Evolutionary conservation across 1,140 invertebrate species (phyloP).

Genomic region (Zaprionus inermis): DNA sequence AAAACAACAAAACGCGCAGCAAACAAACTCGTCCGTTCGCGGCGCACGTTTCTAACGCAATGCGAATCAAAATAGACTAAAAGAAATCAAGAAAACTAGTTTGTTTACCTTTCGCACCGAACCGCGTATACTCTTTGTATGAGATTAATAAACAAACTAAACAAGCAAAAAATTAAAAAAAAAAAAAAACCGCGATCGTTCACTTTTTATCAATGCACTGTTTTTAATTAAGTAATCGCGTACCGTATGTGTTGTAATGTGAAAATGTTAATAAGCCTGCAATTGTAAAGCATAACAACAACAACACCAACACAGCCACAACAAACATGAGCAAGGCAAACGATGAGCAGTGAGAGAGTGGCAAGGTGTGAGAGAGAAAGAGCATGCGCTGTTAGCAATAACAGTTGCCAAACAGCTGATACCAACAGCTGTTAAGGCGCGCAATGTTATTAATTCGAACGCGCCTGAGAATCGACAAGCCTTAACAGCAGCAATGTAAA

Average conservation of each 20-base stretch:
- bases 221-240: constrained; percentile 5
- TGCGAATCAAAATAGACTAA: constrained; percentile 22
- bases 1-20: constrained; percentile 19
- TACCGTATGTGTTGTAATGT: constrained; percentile 9
- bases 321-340: constrained; percentile 6
- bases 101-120: not conserved
- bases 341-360: constrained; percentile 1
- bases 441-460: constrained; percentile 2
- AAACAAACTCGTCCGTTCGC: constrained; percentile 26
- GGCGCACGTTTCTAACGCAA: constrained; percentile 33
- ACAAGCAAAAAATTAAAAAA: too few species aligned
- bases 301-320: constrained; percentile 14
- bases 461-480: not conserved
- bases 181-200: not conserved
- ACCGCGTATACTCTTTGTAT: constrained; percentile 10
- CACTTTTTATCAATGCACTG: not conserved
- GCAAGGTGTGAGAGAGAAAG: not conserved
- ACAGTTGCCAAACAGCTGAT: constrained; percentile 28
- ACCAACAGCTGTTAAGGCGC: constrained; percentile 11
- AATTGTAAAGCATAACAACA: not conserved
- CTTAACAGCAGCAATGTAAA: not conserved
- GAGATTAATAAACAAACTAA: not conserved
- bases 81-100: constrained; percentile 36
- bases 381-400: constrained; percentile 34
- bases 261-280: constrained; percentile 21